Evolutionary conservation across 2,113 vertebrate species (phyloP), one percentile per base, ranked within the genome.

Genomic region (Sula dactylatra): DNA sequence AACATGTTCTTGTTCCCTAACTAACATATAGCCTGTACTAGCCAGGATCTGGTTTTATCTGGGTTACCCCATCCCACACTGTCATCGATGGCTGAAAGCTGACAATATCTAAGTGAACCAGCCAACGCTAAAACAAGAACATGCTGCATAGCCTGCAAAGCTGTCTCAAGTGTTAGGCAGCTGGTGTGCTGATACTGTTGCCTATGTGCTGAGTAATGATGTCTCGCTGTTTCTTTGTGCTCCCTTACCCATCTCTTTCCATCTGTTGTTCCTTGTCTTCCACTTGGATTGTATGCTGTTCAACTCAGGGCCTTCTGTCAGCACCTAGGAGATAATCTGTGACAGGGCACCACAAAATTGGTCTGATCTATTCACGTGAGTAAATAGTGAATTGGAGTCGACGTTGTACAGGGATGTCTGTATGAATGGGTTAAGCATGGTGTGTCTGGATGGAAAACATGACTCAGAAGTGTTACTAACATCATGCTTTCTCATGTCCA

Each of bases 131-230:
- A 85, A 86, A 91, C 32, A 82, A 83, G 86, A 91, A 79, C 49
- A 49, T 0, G 7, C 38, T 40, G 52, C 0, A 0, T 27, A 70
- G 72, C 65, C 89, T 76, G 73, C 49, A 85, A 93, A 94, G 59
- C 84, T 87, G 92, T 82, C 89, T 78, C 59, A 90, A 79, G 54
- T 9, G 1, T 64, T 31, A 95, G 81, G 82, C 94, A 96, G 89
- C 89, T 96, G 89, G 87, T 85, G 70, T 26, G 87, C 77, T 89
- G 81, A 95, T 94, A 96, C 69, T 1, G 0, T 72, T 79, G 91
- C 73, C 84, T 65, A 9, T 82, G 65, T 93, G 96, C 95, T 95
- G 94, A 96, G 86, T 94, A 96, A 96, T 19, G 70, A 42, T 65
- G 34, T 85, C 90, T 79, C 95, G 72, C 84, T 84, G 19, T 40